Evolutionary conservation across 2,797 vertebrate genomes (phyloP).

Genomic region (Eulemur albifrons): DNA sequence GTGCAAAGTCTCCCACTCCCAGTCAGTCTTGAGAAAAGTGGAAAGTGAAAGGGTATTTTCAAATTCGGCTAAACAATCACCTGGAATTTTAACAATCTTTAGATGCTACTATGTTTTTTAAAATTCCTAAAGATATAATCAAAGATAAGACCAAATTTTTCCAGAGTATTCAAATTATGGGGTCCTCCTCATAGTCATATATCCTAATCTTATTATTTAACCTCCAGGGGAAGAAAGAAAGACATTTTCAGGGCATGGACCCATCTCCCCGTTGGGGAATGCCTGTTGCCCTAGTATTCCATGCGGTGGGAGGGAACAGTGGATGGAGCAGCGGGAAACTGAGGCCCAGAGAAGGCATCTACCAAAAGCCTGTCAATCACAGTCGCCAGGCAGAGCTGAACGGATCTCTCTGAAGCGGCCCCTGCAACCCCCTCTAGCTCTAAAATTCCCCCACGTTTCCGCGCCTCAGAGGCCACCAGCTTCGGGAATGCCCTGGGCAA

Average conservation of each 20-base stretch:
- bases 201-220: neutral
- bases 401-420: no score
- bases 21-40: neutral
- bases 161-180: neutral
- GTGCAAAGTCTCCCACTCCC: neutral
- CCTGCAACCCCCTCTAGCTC: neutral
- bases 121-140: constrained; percentile 7
- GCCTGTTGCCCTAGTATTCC: neutral
- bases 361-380: neutral
- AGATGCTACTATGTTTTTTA: neutral
- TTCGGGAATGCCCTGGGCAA: neutral
- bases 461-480: neutral
- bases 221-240: neutral
- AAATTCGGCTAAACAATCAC: neutral
- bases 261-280: neutral
- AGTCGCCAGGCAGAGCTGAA: neutral
- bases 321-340: neutral
- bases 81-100: neutral
- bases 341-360: neutral
- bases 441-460: neutral
- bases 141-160: neutral
- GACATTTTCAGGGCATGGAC: neutral
- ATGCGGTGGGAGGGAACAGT: no score
- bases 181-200: neutral
- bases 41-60: neutral